These are phyloP conservation scores for Thalpophila matura DNA, from an alignment of 2,888 invertebrate species.

Conservation along the genomic window DNA sequence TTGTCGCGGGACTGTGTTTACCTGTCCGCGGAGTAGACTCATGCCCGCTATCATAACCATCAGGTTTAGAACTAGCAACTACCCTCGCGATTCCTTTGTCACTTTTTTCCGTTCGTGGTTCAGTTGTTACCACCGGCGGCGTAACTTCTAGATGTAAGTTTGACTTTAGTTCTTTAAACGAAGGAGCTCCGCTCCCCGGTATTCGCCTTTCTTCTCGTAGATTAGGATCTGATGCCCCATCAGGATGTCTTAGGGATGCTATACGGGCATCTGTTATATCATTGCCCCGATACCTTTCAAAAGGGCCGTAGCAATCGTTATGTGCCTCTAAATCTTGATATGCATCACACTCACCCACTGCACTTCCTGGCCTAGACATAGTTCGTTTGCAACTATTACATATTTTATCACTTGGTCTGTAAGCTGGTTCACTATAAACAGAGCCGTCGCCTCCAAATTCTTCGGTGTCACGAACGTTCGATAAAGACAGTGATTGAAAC, in stretches of 20 bases:
- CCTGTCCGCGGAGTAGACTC: slow-evolving; percentile 96
- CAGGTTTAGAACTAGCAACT: slow-evolving; percentile 92
- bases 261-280: slow-evolving; percentile 90
- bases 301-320: slow-evolving; percentile 90
- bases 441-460: slow-evolving; percentile 94
- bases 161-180: slow-evolving; percentile 90
- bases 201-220: slow-evolving; percentile 93
- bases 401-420: slow-evolving; percentile 93
- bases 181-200: slow-evolving; percentile 92
- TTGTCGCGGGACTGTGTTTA: slow-evolving; percentile 94
- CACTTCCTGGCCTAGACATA: slow-evolving; percentile 93
- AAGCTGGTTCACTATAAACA: slow-evolving; percentile 96
- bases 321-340: slow-evolving; percentile 91
- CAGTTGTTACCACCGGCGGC: slow-evolving; percentile 90
- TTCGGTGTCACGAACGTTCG: slow-evolving; percentile 93
- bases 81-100: slow-evolving; percentile 93
- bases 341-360: slow-evolving; percentile 92
- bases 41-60: slow-evolving; percentile 96
- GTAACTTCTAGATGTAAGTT: slow-evolving; percentile 87
- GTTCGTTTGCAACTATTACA: slow-evolving; percentile 94
- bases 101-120: slow-evolving; percentile 91
- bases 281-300: slow-evolving; percentile 91
- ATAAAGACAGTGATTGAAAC: slow-evolving; percentile 93
- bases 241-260: slow-evolving; percentile 96
- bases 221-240: slow-evolving; percentile 98